phyloP scores from a whole-genome alignment of 2,888 invertebrate species.

The Timema cristinae region DNA sequence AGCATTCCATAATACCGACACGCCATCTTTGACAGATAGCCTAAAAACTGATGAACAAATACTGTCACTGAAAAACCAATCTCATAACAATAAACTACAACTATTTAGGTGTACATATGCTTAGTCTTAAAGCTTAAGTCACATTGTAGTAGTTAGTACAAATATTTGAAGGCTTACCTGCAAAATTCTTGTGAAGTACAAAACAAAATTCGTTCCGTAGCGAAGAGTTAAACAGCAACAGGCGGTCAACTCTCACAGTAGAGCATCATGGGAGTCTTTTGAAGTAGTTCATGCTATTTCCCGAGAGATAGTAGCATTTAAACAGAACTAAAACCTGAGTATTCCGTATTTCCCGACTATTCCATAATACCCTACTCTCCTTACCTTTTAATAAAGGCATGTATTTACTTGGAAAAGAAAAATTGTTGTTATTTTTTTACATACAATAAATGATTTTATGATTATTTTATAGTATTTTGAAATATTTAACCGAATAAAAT shows the following conservation, averaged over 20 bases:
- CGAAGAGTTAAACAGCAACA: not conserved
- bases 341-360: constrained; percentile 9
- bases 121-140: not conserved
- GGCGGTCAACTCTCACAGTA: not conserved
- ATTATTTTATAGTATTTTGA: too few species aligned
- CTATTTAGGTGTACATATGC: not conserved
- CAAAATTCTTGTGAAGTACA: not conserved
- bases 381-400: too few species aligned
- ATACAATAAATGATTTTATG: too few species aligned
- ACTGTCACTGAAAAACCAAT: not conserved
- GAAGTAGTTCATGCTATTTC: not conserved
- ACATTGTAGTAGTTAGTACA: not conserved
- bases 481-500: too few species aligned
- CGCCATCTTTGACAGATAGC: not conserved
- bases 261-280: not conserved
- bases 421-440: too few species aligned
- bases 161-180: constrained; percentile 7
- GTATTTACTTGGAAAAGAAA: too few species aligned
- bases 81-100: not conserved
- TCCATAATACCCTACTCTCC: constrained; percentile 6
- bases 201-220: not conserved
- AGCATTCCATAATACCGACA: not conserved
- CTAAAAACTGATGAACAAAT: constrained; percentile 3
- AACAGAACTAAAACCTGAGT: constrained; percentile 7
- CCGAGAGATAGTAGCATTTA: not conserved